phyloP scores from a whole-genome alignment of 2,113 vertebrate genomes.

The Camelus dromedarius region DNA sequence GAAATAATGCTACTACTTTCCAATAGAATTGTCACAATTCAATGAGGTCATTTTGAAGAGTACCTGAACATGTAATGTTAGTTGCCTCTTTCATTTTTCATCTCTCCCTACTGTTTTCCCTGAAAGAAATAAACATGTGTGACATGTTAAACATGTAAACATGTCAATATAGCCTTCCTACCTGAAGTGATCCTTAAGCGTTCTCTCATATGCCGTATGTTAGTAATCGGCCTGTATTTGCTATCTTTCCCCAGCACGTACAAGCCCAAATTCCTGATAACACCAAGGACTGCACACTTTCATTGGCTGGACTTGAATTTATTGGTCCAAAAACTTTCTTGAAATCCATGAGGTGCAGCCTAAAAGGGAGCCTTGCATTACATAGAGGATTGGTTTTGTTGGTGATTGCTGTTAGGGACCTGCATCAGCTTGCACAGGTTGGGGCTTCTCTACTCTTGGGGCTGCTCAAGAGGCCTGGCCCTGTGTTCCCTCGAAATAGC shows the following conservation, averaged over 20 bases:
- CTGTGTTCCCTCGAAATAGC: neutral
- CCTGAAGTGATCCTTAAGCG: neutral
- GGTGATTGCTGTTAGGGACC: neutral
- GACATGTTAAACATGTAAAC: neutral
- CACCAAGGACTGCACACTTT: neutral
- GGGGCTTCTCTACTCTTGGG: neutral
- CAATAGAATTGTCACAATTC: neutral
- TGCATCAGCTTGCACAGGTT: neutral
- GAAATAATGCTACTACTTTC: neutral
- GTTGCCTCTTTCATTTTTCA: neutral
- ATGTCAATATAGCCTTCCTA: neutral
- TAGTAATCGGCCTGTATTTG: neutral
- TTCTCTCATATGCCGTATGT: neutral
- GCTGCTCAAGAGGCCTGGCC: neutral
- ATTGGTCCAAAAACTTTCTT: neutral
- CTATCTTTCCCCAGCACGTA: neutral
- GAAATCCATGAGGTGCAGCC: neutral
- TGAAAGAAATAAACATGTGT: neutral
- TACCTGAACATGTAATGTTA: neutral
- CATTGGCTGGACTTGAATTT: neutral
- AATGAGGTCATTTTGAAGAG: neutral
- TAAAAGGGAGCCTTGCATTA: neutral
- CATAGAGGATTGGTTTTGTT: neutral
- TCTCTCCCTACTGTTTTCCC: neutral
- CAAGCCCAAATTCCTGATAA: neutral